Base-by-base conservation (phyloP, 1,140 invertebrate species). In the Chironomus tepperi region DNA sequence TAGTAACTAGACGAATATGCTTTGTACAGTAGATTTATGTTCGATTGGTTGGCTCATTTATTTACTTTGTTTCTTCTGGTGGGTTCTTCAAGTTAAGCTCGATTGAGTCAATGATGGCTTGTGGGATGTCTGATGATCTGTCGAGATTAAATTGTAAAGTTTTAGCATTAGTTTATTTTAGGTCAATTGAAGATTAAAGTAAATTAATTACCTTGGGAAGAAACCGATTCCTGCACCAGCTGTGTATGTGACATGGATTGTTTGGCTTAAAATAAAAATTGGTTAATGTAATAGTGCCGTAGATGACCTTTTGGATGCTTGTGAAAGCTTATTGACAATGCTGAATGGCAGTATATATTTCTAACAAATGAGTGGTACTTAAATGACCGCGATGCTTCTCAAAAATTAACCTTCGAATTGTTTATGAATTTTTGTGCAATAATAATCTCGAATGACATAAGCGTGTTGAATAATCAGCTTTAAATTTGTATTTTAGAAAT, bases 41-140 rank as follows among this genome's bases (percentile, higher is more conserved):
- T 34, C 24, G 47, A n/a, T 12, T 10, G 16, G 8, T 70, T 70
- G n/a, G 16, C 9, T 18, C 65, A 21, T 70, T 70, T 70, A 70
- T 18, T 57, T 18, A 10, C 19, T 70, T 70, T 70, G n/a, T 16
- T 70, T 70, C 65, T 21, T 19, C 16, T 70, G 65, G 65, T 70
- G 65, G 65, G 65, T 70, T 70, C 65, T 70, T 70, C 65, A 70
- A 70, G 18, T 70, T 70, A 21, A 70, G 65, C 10, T 70, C 65
- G 10, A 70, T 21, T 9, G 65, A 15, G 9, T 70, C 65, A 70
- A 70, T 70, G 65, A 70, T 18, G 16, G 65, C 65, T 18, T 16
- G 9, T 19, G 65, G 65, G 10, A 70, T 70, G 9, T 70, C 65
- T 7, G n/a, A 9, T 70, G 65, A 70, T 15, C 24, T 34, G 24